A percentile compares a stretch with the other conserved stretches of the same genome.
Conservation (phyloP, 2,888 invertebrate species). For the Monopis laevigella region DNA sequence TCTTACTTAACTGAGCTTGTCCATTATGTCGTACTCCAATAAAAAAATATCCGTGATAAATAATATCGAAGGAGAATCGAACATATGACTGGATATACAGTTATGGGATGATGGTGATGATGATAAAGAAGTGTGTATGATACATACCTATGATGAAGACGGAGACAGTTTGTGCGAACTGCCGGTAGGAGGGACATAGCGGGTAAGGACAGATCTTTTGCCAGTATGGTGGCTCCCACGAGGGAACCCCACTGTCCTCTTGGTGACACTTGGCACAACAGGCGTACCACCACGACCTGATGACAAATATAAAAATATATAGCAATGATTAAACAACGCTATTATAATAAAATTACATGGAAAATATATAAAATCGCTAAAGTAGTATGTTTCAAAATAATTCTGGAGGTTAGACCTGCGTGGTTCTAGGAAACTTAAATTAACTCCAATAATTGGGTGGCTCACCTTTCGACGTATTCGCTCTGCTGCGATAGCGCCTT, state of each 20-base stretch:
- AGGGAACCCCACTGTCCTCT: constrained; percentile 74
- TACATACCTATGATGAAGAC: constrained; percentile 73
- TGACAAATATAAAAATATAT: constrained; percentile 23
- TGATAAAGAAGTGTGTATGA: too few species aligned
- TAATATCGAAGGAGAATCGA: too few species aligned
- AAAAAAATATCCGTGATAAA: too few species aligned
- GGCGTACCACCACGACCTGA: constrained; percentile 84
- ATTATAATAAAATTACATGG: background rate
- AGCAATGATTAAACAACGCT: background rate
- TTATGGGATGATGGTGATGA: too few species aligned
- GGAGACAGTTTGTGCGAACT: constrained; percentile 80
- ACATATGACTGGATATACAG: too few species aligned
- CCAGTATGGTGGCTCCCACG: constrained; percentile 87
- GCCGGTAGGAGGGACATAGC: constrained; percentile 85
- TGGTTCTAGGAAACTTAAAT: background rate
- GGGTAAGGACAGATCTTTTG: constrained; percentile 84
- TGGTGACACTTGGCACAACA: constrained; percentile 83
- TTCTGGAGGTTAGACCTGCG: too few species aligned
- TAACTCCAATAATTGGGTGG: background rate
- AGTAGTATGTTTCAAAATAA: too few species aligned
- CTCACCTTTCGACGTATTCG: constrained; percentile 58
- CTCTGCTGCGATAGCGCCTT: constrained; percentile 57
- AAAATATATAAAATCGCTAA: too few species aligned
- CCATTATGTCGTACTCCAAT: too few species aligned
- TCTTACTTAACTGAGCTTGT: too few species aligned